Evolutionary conservation across 2,113 vertebrate species (phyloP).

Genomic region (Muntiacus muntjak): DNA sequence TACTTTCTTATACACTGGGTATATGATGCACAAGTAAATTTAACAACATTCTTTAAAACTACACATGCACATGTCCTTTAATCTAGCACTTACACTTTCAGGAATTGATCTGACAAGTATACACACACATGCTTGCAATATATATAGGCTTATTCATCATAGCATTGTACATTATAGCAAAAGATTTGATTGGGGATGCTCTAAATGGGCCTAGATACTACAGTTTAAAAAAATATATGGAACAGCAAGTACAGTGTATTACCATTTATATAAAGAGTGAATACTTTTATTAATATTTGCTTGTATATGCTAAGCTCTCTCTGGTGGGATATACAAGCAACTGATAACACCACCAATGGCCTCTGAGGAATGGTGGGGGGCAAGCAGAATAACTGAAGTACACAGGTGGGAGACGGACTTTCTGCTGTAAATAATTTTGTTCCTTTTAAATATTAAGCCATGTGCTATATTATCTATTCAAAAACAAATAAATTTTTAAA

Average conservation of each 20-base stretch:
- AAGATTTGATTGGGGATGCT: background rate
- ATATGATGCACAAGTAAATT: background rate
- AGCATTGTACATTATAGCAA: background rate
- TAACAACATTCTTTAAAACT: background rate
- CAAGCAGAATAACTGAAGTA: background rate
- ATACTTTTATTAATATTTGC: background rate
- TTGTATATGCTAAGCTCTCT: background rate
- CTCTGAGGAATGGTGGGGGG: background rate
- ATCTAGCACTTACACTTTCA: background rate
- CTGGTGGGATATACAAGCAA: background rate
- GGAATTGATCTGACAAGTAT: background rate
- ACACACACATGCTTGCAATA: background rate
- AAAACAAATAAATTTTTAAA: background rate
- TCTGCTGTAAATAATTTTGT: background rate
- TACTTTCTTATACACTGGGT: background rate
- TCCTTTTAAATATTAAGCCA: constrained; percentile 17
- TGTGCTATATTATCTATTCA: background rate
- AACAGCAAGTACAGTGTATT: background rate
- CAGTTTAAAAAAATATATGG: background rate
- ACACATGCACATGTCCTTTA: background rate
- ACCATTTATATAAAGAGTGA: background rate
- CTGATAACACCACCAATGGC: background rate
- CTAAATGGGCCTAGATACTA: background rate
- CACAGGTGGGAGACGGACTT: background rate
- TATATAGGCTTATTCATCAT: background rate